Evolutionary conservation across 1,140 invertebrate genomes (phyloP).

Genomic region (Microvelia longipes): DNA sequence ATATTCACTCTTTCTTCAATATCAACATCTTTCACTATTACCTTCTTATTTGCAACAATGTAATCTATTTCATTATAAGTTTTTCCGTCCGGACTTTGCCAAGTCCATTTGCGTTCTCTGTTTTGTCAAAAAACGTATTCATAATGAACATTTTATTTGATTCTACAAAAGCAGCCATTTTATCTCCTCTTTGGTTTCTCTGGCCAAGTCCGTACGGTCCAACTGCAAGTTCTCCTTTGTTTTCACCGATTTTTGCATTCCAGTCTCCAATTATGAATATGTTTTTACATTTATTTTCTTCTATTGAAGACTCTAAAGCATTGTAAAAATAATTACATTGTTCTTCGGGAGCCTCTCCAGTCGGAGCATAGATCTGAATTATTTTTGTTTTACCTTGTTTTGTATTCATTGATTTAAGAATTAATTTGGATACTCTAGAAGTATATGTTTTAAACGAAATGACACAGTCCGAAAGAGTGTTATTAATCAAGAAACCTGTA

Average conservation of each 20-base stretch:
- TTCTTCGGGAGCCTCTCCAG: background rate
- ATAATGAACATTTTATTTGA: background rate
- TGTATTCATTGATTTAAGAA: background rate
- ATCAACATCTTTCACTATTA: too few species aligned
- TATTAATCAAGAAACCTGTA: background rate
- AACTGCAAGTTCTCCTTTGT: background rate
- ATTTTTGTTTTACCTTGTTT: background rate
- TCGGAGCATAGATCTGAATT: background rate
- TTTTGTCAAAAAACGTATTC: background rate
- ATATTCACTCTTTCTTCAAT: too few species aligned
- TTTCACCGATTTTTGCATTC: background rate
- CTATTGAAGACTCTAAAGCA: background rate
- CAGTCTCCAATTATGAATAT: background rate
- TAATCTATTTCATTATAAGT: background rate
- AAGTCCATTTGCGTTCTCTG: background rate
- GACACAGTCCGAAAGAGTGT: background rate
- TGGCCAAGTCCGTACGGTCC: background rate
- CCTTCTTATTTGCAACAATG: too few species aligned
- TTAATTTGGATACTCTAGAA: background rate
- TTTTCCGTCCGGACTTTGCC: background rate
- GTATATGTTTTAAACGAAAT: background rate
- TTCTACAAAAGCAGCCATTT: background rate
- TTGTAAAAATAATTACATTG: background rate
- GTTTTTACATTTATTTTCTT: background rate
- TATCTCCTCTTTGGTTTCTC: background rate